Evolutionary conservation across 2,888 invertebrate genomes (phyloP), one percentile per base, ranked within the genome.

Genomic region (Brachypalpus laphriformis): DNA sequence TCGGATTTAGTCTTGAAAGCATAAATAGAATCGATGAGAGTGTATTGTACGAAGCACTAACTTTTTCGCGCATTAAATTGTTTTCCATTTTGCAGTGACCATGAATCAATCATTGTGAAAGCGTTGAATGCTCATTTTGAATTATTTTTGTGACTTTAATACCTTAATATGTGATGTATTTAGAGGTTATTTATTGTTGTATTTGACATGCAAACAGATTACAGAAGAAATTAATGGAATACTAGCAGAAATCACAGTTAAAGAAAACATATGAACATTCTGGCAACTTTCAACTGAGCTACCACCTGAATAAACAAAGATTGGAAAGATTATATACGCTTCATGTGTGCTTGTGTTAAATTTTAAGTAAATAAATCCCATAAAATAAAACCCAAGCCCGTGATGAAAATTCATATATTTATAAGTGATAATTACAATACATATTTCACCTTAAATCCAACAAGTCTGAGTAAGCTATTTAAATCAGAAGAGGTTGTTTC

Each of bases 21-120:
- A 59, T 40, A 59, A 59, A 59, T 40, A 59, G 59, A 22, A 40
- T 59, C 22, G 37, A 40, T 59, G 40, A 59, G 20, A 40, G 22
- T 40, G 11, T 40, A 9, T 22, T 22, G 22, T 28, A 18, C 25
- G 42, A 45, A 45, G 61, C 45, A 61, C 61, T 14, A 28, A 14
- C 9, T 7, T 28, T 61, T 45, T 61, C 31, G 37, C 59, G 20
- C 20, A 22, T 40, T 14, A 18, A 37, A 57, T 57, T 37, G 37
- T 20, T 57, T 37, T 57, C 5, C 11, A 37, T 56, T 31, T 59
- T 40, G 22, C 28, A 16, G 11, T 14, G 61, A 45, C 42, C 61
- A 61, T 61, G 61, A 61, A 61, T 61, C 25, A 25, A 45, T 25
- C 28, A 45, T 45, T 45, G 40, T 40, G 40, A 40, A 40, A 40